Conservation (phyloP, 2,888 invertebrate species). For the Ormyrus nitidulus region DNA sequence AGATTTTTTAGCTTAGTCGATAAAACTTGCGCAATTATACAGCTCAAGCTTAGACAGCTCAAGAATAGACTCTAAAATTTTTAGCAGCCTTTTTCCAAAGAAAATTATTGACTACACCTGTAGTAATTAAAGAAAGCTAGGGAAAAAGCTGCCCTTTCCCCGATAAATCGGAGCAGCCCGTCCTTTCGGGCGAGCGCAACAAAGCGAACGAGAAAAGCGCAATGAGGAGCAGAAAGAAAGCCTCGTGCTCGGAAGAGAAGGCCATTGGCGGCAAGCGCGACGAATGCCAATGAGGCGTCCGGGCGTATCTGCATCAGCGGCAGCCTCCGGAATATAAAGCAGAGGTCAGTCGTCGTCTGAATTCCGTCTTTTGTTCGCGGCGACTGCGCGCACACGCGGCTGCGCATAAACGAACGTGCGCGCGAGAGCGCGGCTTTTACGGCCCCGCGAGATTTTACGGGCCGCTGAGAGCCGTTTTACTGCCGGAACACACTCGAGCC, state of each 20-base stretch:
- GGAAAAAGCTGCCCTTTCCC: neutral
- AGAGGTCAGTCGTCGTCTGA: slow-evolving; percentile 43
- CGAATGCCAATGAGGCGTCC: slow-evolving; percentile 38
- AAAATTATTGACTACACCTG: too few relatives aligned
- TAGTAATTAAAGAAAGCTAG: too few relatives aligned
- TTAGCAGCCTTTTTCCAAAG: too few relatives aligned
- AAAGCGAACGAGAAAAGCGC: neutral
- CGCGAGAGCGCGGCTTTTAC: slow-evolving; percentile 1
- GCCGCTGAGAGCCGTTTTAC: neutral
- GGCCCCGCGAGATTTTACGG: slow-evolving; percentile 20
- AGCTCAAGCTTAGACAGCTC: too few relatives aligned
- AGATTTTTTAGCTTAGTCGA: too few relatives aligned
- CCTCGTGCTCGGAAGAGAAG: neutral
- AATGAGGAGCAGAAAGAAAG: slow-evolving; percentile 4
- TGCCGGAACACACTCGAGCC: neutral
- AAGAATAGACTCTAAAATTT: too few relatives aligned
- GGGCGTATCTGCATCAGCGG: slow-evolving; percentile 34
- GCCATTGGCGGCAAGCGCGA: slow-evolving; percentile 6
- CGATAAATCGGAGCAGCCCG: slow-evolving; percentile 3
- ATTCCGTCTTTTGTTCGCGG: slow-evolving; percentile 15
- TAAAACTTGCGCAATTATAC: too few relatives aligned
- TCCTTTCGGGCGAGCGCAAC: neutral
- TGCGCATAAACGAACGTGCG: neutral
- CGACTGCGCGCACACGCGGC: neutral
- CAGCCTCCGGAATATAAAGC: slow-evolving; percentile 50